Evolutionary conservation across 2,797 vertebrate genomes (phyloP), one percentile per base, ranked within the genome.

Genomic region (Lutjanus argentimaculatus): DNA sequence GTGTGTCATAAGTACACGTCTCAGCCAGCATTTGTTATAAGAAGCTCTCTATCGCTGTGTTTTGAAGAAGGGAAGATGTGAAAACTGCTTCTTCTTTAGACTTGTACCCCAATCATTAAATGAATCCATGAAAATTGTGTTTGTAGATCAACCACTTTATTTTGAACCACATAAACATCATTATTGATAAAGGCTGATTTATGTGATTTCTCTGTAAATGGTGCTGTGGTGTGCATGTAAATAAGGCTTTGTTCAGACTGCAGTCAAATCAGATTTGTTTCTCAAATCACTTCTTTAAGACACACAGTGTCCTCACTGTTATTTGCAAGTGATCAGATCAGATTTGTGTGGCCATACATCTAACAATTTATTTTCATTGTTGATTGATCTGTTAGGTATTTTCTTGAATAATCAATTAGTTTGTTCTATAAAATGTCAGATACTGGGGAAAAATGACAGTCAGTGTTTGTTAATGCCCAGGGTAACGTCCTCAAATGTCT

Each of bases 121-220:
- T 21, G 0, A 67, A 75, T 53, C 11, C 16, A 43, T 53, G 14
- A 16, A 58, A 48, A 76, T n/a, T 1, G 7, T 55, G n/a, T 62
- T 15, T 45, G 48, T 67, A 10, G 25, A 72, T 43, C 22, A 76
- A 36, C 66, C 19, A 19, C 13, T 67, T 67, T 22, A 55, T 48
- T 22, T 4, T 62, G 36, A 25, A 52, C 25, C 25, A 42, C 45
- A 30, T 65, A n/a, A 77, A 52, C 55, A 56, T 73, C 30, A 8
- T 53, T 51, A 48, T 64, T 9, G 1, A 64, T 72, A 42, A 22
- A 13, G 22, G 15, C 36, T 57, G 17, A 57, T 64, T 53, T 7
- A 2, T 10, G 15, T 14, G 11, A 51, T 65, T 76, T 62, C 5
- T 42, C 40, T 45, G 48, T 67, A 63, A 66, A 53, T 30, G 12